Conservation (phyloP, 2,888 invertebrate genomes). For the Phasia obesa region DNA sequence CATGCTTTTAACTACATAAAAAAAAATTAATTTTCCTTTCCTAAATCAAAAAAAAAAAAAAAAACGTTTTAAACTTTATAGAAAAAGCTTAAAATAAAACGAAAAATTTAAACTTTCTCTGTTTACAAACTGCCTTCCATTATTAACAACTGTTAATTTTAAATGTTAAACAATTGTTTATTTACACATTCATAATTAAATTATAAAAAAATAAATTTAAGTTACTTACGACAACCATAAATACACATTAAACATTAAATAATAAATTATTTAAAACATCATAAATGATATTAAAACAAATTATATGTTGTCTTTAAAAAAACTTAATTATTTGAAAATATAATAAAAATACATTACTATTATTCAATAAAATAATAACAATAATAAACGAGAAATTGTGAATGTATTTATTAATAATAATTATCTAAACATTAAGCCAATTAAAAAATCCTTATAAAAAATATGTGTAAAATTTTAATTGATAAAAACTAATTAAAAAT, state of each 20-base stretch:
- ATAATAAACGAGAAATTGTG: slow-evolving; percentile 47
- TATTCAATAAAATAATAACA: slow-evolving; percentile 6
- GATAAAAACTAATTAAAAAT: slow-evolving; percentile 27
- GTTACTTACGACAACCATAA: slow-evolving; percentile 46
- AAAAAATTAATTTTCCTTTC: slow-evolving; percentile 70
- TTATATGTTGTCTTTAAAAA: slow-evolving; percentile 62
- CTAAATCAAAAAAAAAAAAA: slow-evolving; percentile 65
- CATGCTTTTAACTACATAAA: slow-evolving; percentile 76
- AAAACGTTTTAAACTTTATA: slow-evolving; percentile 53
- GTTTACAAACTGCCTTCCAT: slow-evolving; percentile 70
- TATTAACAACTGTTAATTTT: slow-evolving; percentile 65
- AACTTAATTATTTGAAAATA: slow-evolving; percentile 41
- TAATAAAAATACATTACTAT: slow-evolving; percentile 7
- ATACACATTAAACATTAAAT: slow-evolving; percentile 30
- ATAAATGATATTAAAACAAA: slow-evolving; percentile 27
- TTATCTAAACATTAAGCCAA: slow-evolving; percentile 61
- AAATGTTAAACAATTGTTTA: slow-evolving; percentile 60
- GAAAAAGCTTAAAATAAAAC: slow-evolving; percentile 49
- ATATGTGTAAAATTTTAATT: slow-evolving; percentile 66
- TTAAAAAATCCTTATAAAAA: slow-evolving; percentile 28
- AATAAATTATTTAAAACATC: slow-evolving; percentile 21
- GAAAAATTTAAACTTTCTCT: slow-evolving; percentile 64
- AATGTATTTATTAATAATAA: slow-evolving; percentile 61
- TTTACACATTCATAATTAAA: slow-evolving; percentile 50
- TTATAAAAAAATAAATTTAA: slow-evolving; percentile 40